Conservation (phyloP, 2,113 vertebrate species). For the Neoarius graeffei region DNA sequence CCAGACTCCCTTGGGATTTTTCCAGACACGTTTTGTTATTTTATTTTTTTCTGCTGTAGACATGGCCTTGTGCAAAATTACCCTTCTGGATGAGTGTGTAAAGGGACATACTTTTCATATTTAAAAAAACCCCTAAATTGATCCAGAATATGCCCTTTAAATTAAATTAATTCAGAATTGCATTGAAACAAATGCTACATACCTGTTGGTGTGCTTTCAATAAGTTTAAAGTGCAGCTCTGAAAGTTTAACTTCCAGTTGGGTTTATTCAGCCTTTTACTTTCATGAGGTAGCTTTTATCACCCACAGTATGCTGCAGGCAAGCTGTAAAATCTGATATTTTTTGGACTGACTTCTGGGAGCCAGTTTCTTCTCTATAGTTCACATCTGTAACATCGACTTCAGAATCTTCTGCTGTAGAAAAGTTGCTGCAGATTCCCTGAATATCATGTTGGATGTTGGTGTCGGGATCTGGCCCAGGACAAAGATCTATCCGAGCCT, state of each 20-base stretch:
- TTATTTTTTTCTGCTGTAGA: too few species aligned
- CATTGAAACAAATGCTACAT: neutral
- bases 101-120: too few species aligned
- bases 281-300: neutral
- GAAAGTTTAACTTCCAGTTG: neutral
- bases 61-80: too few species aligned
- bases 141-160: too few species aligned
- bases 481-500: neutral
- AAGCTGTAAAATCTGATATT: conserved; percentile 7
- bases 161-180: neutral
- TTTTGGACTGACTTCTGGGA: conserved; percentile 18
- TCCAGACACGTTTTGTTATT: too few species aligned
- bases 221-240: neutral
- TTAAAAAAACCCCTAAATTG: too few species aligned
- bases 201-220: neutral
- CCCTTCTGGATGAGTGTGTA: too few species aligned
- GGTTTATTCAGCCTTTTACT: conserved; percentile 19
- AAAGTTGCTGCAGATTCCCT: conserved; percentile 67
- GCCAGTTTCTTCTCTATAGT: neutral
- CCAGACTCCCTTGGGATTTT: too few species aligned
- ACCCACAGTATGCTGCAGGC: neutral
- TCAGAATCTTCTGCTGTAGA: conserved; percentile 60
- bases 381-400: conserved; percentile 20
- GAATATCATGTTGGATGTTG: conserved; percentile 44
- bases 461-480: conserved; percentile 3